phyloP scores from a whole-genome alignment of 2,888 invertebrate genomes.

The Nebria brevicollis region DNA sequence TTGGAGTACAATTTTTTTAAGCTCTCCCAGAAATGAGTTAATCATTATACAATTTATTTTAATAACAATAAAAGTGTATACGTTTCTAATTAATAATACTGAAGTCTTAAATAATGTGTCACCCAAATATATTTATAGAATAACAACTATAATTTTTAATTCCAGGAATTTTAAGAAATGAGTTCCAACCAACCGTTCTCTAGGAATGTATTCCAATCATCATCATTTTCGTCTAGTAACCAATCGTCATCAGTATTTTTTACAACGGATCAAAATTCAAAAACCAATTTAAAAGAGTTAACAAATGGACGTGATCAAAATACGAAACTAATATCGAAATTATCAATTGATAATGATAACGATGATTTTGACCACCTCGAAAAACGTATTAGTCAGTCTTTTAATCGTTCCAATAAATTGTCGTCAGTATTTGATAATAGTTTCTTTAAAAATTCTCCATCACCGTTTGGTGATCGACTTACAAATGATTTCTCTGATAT shows the following conservation, averaged over 20 bases:
- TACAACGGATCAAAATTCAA: not conserved
- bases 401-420: not conserved
- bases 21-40: not conserved
- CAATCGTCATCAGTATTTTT: not conserved
- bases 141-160: not conserved
- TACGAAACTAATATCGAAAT: not conserved
- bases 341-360: not conserved
- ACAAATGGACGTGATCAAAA: not conserved
- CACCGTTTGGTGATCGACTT: not conserved
- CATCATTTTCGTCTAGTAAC: not conserved
- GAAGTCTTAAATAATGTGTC: not conserved
- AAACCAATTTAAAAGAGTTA: not conserved
- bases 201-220: not conserved
- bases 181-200: not conserved
- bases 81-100: not conserved
- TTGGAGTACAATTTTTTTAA: too few species aligned
- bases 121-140: not conserved
- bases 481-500: constrained; percentile 13
- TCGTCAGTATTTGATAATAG: not conserved
- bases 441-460: not conserved
- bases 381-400: not conserved
- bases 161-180: constrained; percentile 6
- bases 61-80: not conserved
- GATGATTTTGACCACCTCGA: not conserved
- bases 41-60: not conserved